These are phyloP conservation scores for Labroides dimidiatus DNA, from an alignment of 2,797 vertebrate species.

Conservation along the genomic window DNA sequence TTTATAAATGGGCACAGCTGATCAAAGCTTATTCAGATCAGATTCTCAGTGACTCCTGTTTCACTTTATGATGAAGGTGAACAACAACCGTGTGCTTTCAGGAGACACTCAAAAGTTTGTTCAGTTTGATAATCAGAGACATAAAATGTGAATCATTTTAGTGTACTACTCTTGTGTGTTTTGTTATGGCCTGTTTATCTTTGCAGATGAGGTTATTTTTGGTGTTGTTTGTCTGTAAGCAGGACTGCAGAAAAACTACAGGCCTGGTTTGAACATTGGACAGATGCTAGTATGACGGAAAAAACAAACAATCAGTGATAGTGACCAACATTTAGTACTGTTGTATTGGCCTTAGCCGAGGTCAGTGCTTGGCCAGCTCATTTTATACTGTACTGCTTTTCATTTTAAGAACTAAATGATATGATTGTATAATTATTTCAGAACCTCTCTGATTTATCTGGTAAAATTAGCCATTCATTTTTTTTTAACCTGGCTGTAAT, in stretches of 20 bases:
- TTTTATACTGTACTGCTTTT: neutral
- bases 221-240: neutral
- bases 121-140: neutral
- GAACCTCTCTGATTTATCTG: no score
- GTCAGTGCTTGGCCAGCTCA: neutral
- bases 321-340: neutral
- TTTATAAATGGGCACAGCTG: slow-evolving; percentile 77
- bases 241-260: neutral
- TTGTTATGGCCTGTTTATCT: neutral
- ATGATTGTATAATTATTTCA: no score
- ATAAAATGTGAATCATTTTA: neutral
- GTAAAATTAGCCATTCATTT: no score
- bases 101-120: neutral
- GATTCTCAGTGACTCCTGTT: slow-evolving; percentile 61
- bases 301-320: neutral
- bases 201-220: neutral
- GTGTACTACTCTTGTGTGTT: neutral
- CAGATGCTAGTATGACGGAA: no score
- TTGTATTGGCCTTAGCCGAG: neutral
- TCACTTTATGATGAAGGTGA: slow-evolving; percentile 52
- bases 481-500: no score
- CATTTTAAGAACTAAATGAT: no score
- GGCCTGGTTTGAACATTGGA: neutral
- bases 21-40: slow-evolving; percentile 68
- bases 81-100: neutral